Conservation (phyloP, 2,113 vertebrate species). For the Ibidorhyncha struthersii region DNA sequence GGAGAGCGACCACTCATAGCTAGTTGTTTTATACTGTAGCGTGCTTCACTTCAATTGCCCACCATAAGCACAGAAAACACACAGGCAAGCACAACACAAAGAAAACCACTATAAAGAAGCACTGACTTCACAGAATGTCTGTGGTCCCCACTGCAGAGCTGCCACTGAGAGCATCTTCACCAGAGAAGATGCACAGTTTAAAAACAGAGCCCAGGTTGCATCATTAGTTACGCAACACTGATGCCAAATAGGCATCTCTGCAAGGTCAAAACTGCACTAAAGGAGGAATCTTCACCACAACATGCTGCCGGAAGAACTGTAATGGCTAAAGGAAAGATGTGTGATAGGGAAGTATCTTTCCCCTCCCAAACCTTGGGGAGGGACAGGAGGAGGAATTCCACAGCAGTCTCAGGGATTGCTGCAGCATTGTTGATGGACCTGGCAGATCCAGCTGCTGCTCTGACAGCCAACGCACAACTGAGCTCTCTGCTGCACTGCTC, state of each 20-base stretch:
- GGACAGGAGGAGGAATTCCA: neutral
- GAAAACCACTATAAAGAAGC: neutral
- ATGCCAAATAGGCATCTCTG: neutral
- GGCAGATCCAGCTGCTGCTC: neutral
- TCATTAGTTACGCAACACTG: neutral
- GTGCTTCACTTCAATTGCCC: neutral
- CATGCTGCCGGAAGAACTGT: neutral
- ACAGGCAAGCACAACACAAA: neutral
- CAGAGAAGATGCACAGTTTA: neutral
- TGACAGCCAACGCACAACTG: neutral
- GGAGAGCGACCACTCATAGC: neutral
- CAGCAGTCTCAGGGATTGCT: neutral
- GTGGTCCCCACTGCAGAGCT: neutral
- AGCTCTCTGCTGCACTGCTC: neutral
- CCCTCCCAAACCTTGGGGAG: neutral
- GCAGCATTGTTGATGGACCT: neutral
- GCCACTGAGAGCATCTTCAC: neutral
- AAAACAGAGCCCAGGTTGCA: neutral
- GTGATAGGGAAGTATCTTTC: neutral
- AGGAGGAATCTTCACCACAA: neutral
- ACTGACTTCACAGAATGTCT: neutral
- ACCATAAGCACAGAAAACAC: neutral
- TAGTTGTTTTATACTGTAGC: neutral
- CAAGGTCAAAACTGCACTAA: neutral
- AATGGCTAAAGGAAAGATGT: neutral